Evolutionary conservation across 2,113 vertebrate species (phyloP).

Genomic region (Pteruthius melanotis): DNA sequence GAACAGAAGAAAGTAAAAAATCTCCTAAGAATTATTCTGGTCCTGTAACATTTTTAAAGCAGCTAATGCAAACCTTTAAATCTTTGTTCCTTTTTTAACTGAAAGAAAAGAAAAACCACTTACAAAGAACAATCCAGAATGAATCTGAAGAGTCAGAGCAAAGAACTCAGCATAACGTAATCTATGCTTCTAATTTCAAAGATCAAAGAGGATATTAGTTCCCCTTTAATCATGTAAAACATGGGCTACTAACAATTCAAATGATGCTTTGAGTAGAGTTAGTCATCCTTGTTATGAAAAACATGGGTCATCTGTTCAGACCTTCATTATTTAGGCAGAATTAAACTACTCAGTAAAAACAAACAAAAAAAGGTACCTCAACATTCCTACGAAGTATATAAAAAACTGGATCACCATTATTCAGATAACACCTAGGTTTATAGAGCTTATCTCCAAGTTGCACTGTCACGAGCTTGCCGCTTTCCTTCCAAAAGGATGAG

Average conservation of each 20-base stretch:
- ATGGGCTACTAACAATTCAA: not conserved
- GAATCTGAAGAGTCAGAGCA: not conserved
- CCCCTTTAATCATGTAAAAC: not conserved
- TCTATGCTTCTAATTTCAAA: not conserved
- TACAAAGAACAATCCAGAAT: not conserved
- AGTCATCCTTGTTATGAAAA: not conserved
- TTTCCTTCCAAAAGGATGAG: not conserved
- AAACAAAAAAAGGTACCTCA: not conserved
- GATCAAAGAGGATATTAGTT: not conserved
- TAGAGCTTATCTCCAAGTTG: not conserved
- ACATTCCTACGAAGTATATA: not conserved
- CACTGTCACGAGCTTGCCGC: not conserved
- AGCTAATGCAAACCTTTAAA: not conserved
- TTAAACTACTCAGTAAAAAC: not conserved
- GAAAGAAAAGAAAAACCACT: not conserved
- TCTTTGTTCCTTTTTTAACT: not conserved
- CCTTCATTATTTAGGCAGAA: not conserved
- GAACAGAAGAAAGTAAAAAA: not conserved
- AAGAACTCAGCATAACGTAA: not conserved
- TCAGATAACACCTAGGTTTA: not conserved
- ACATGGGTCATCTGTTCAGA: not conserved
- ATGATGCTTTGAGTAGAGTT: not conserved
- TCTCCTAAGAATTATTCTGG: not conserved
- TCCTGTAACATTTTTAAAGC: not conserved
- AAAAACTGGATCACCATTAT: not conserved